Conservation (phyloP, 2,113 vertebrate species). For the Hemiscyllium ocellatum region DNA sequence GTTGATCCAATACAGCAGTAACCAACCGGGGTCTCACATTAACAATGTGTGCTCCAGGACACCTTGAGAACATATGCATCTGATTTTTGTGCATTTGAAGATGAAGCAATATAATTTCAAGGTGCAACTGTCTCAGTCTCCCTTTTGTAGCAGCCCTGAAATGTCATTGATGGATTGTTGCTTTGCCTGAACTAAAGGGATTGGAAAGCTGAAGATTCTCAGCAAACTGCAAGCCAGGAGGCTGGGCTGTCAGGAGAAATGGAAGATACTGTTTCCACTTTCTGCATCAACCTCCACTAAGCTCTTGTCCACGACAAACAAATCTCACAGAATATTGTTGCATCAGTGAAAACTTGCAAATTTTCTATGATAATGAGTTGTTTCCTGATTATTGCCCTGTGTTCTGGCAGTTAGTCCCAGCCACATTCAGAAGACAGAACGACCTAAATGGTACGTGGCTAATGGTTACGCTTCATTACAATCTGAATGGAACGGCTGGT, state of each 20-base stretch:
- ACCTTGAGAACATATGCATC: too few species aligned
- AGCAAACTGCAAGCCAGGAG: too few species aligned
- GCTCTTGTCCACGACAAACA: neutral
- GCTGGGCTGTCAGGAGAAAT: neutral
- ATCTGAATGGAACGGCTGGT: neutral
- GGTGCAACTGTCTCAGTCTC: too few species aligned
- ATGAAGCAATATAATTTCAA: too few species aligned
- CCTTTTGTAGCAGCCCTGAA: too few species aligned
- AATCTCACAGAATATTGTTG: neutral
- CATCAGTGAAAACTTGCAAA: neutral
- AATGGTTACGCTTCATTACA: neutral
- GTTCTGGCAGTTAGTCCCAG: neutral
- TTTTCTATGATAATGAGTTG: neutral
- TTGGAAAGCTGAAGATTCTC: too few species aligned
- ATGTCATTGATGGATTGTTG: too few species aligned
- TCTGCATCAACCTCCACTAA: neutral
- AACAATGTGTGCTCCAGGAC: too few species aligned
- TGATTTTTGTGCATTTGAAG: too few species aligned
- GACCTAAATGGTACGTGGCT: neutral
- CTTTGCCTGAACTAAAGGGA: too few species aligned
- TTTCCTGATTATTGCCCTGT: neutral
- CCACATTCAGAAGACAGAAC: neutral
- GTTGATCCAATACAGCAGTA: too few species aligned
- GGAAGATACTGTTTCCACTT: neutral
- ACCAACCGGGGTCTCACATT: too few species aligned